A percentile compares a stretch with the other conserved stretches of the same genome.
Evolutionary conservation across 2,888 invertebrate species (phyloP).

Genomic region (Hemistola chrysoprasaria): DNA sequence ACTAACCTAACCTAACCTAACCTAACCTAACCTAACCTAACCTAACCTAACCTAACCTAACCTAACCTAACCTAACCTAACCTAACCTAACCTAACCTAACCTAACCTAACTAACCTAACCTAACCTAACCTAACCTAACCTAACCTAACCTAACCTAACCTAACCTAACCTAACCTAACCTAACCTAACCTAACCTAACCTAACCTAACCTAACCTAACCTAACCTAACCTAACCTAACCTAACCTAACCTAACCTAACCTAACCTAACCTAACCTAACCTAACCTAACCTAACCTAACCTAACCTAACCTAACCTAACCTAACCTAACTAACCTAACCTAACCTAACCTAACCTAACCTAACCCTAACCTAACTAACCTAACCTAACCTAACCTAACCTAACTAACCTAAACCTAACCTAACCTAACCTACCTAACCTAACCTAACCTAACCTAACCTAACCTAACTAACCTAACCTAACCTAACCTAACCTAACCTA

Average conservation of each 20-base stretch:
- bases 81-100: slow-evolving; percentile 29
- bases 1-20: slow-evolving; percentile 23
- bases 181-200: slow-evolving; percentile 24
- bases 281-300: slow-evolving; percentile 28
- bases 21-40: slow-evolving; percentile 27
- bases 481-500: no score
- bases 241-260: slow-evolving; percentile 31
- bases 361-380: slow-evolving; percentile 32
- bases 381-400: slow-evolving; percentile 32
- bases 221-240: slow-evolving; percentile 27
- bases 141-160: slow-evolving; percentile 14
- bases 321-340: slow-evolving; percentile 27
- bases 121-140: slow-evolving; percentile 23
- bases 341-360: slow-evolving; percentile 31
- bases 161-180: slow-evolving; percentile 25
- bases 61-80: slow-evolving; percentile 29
- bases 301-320: slow-evolving; percentile 26
- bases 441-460: no score
- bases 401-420: no score
- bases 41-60: slow-evolving; percentile 32
- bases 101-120: slow-evolving; percentile 27
- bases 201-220: slow-evolving; percentile 25
- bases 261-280: slow-evolving; percentile 27
- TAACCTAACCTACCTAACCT: no score
- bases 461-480: no score